These are phyloP conservation scores for Microplitis demolitor DNA, from an alignment of 1,140 invertebrate species.

Conservation along the genomic window DNA sequence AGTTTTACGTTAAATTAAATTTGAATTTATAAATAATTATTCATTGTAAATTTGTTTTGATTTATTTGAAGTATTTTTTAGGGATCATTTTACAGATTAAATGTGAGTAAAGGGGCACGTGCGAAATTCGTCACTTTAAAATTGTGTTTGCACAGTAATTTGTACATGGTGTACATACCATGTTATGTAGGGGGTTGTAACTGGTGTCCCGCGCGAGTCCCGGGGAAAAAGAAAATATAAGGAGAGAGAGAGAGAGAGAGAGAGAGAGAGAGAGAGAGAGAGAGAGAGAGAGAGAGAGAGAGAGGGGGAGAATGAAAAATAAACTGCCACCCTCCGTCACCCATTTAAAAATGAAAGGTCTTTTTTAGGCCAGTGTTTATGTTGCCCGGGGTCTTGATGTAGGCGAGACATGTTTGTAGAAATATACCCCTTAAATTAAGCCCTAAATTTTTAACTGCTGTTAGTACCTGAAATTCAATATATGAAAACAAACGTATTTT, in stretches of 20 bases:
- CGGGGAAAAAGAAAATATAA: neutral
- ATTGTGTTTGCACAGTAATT: constrained; percentile 22
- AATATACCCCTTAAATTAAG: constrained; percentile 13
- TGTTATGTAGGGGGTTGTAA: neutral
- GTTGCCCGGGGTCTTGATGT: constrained; percentile 1
- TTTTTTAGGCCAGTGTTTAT: neutral
- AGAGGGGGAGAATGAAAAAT: constrained; percentile 4
- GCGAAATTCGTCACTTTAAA: constrained; percentile 27
- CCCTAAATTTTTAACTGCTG: neutral
- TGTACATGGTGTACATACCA: neutral
- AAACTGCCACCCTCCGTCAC: constrained; percentile 9
- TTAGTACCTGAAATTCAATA: constrained; percentile 12
- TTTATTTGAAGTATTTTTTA: neutral
- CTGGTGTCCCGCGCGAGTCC: neutral
- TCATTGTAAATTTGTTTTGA: neutral
- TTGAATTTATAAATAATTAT: too few relatives aligned
- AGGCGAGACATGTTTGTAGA: constrained; percentile 12
- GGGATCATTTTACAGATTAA: constrained; percentile 20
- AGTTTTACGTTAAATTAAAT: too few relatives aligned
- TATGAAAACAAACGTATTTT: constrained; percentile 7
- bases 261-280: neutral
- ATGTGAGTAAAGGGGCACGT: neutral
- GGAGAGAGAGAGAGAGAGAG: neutral
- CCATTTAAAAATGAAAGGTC: constrained; percentile 18
- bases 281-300: too few relatives aligned